Conservation (phyloP, 2,888 invertebrate species). For the Leucophenga montana region DNA sequence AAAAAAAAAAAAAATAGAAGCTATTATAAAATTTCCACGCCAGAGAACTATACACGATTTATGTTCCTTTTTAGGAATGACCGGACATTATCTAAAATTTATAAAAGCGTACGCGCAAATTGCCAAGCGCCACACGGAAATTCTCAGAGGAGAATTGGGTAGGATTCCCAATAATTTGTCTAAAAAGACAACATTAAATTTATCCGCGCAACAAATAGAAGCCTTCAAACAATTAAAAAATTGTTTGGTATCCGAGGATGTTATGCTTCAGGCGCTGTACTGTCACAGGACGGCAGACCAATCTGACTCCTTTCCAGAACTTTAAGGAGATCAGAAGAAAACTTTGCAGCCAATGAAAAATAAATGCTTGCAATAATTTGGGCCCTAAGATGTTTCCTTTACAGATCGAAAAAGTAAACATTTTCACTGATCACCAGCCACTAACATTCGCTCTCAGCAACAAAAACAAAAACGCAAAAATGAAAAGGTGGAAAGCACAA, state of each 20-base stretch:
- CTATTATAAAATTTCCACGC: too few relatives aligned
- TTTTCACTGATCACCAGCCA: conserved; percentile 35
- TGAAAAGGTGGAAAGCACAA: too few relatives aligned
- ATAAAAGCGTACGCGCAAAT: conserved; percentile 22
- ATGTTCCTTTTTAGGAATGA: conserved; percentile 23
- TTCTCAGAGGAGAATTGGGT: background rate
- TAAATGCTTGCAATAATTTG: conserved; percentile 26
- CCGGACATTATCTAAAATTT: conserved; percentile 30
- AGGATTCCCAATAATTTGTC: conserved; percentile 2
- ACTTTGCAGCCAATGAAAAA: conserved; percentile 19
- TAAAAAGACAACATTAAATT: conserved; percentile 1
- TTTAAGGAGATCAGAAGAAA: background rate
- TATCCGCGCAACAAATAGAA: background rate
- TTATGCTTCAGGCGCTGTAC: conserved; percentile 7
- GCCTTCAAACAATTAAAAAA: conserved; percentile 33
- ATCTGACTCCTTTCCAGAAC: conserved; percentile 22
- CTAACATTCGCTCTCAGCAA: conserved; percentile 18
- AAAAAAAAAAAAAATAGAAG: too few relatives aligned
- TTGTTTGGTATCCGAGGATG: conserved; percentile 29
- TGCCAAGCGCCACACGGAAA: conserved; percentile 28
- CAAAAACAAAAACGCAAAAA: too few relatives aligned
- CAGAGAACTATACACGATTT: conserved; percentile 15
- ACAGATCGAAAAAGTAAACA: conserved; percentile 26
- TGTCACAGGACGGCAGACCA: conserved; percentile 9
- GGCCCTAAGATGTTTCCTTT: background rate